Conservation (phyloP, 1,140 invertebrate species). For the Philopotamus ludificatus region DNA sequence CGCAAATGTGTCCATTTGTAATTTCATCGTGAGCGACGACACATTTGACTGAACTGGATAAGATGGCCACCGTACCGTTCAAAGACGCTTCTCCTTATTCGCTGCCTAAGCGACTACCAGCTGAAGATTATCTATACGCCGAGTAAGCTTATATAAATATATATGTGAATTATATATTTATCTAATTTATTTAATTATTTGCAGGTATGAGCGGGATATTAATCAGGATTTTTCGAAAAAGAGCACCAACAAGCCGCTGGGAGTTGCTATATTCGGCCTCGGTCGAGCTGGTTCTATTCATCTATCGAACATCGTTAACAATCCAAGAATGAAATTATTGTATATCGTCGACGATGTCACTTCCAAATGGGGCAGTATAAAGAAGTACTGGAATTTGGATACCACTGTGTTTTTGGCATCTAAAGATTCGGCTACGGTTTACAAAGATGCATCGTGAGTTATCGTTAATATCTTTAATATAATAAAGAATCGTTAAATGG, state of each 20-base stretch:
- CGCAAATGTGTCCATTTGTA: too few species aligned
- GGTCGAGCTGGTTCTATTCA: conserved; percentile 66
- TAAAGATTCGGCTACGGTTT: conserved; percentile 55
- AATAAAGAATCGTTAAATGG: conserved; percentile 12
- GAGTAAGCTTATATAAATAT: conserved; percentile 30
- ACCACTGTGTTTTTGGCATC: conserved; percentile 55
- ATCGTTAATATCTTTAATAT: conserved; percentile 14
- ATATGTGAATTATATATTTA: neutral
- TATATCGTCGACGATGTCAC: conserved; percentile 62
- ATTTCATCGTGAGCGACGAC: too few species aligned
- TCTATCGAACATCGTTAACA: conserved; percentile 57
- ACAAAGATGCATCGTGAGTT: conserved; percentile 54
- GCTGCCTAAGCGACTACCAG: conserved; percentile 15
- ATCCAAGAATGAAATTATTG: conserved; percentile 56
- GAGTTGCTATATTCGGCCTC: conserved; percentile 60
- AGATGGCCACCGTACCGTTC: conserved; percentile 37
- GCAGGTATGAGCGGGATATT: conserved; percentile 33
- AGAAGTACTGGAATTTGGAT: conserved; percentile 56
- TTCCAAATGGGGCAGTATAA: conserved; percentile 52
- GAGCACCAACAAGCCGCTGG: conserved; percentile 39
- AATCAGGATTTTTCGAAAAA: conserved; percentile 31
- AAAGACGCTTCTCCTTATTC: conserved; percentile 34
- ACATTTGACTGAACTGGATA: too few species aligned
- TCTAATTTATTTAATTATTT: conserved; percentile 7
- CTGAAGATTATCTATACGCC: conserved; percentile 36